These are phyloP conservation scores for Idaea straminata DNA, from an alignment of 2,888 invertebrate species.

Conservation along the genomic window DNA sequence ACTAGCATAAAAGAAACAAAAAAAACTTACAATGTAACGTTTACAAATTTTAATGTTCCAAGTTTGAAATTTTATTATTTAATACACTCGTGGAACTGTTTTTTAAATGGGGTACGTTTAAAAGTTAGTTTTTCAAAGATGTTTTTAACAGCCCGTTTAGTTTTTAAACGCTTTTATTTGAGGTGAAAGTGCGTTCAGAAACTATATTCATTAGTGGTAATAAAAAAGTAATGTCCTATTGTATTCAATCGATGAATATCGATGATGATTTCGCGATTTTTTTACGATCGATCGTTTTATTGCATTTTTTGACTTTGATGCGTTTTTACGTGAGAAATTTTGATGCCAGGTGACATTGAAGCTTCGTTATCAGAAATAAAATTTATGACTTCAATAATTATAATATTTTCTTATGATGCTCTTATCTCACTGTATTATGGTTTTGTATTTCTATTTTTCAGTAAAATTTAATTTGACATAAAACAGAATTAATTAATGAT, in stretches of 20 bases:
- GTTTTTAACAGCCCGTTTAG: background rate
- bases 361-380: constrained; percentile 20
- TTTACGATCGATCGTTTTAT: constrained; percentile 71
- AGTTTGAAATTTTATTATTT: constrained; percentile 70
- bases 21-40: constrained; percentile 51
- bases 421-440: too few species aligned
- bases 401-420: too few species aligned
- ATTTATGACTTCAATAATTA: background rate
- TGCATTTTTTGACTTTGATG: constrained; percentile 48
- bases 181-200: constrained; percentile 18
- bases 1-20: constrained; percentile 49
- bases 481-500: too few species aligned
- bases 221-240: constrained; percentile 73
- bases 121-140: constrained; percentile 10
- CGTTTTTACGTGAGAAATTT: constrained; percentile 63
- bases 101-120: constrained; percentile 42
- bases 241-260: constrained; percentile 71
- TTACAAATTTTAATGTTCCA: constrained; percentile 74
- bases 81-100: constrained; percentile 55
- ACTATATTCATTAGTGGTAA: constrained; percentile 71
- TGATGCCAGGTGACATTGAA: constrained; percentile 42
- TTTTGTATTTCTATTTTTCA: too few species aligned
- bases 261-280: constrained; percentile 73
- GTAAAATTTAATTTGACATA: too few species aligned
- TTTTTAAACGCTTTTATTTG: constrained; percentile 5